A percentile compares a stretch with the other conserved stretches of the same genome.
These are phyloP conservation scores for Garrulus glandarius DNA, from an alignment of 2,797 vertebrate species.

Conservation along the genomic window DNA sequence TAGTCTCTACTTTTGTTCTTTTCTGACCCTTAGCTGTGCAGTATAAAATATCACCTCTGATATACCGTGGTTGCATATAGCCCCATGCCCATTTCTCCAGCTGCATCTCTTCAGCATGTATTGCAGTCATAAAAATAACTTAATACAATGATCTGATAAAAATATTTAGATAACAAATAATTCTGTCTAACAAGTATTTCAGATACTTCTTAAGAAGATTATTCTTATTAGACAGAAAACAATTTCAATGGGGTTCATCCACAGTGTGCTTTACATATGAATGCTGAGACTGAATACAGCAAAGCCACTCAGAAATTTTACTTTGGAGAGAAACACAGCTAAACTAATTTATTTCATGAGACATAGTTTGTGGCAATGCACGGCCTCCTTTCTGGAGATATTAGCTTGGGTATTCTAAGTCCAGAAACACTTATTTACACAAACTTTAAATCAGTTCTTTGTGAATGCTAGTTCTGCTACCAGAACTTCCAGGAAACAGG, in stretches of 20 bases:
- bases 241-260: slow-evolving; percentile 24
- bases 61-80: neutral
- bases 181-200: slow-evolving; percentile 48
- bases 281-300: neutral
- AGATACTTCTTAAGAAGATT: slow-evolving; percentile 23
- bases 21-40: neutral
- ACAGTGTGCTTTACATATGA: neutral
- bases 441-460: neutral
- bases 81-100: neutral
- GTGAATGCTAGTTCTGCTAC: neutral
- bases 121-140: neutral
- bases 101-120: neutral
- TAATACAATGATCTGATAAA: neutral
- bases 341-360: neutral
- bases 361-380: neutral
- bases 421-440: neutral
- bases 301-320: neutral
- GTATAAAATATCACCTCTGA: neutral
- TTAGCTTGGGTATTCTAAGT: neutral
- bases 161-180: slow-evolving; percentile 49
- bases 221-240: neutral
- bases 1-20: neutral
- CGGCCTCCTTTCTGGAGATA: neutral
- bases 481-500: neutral
- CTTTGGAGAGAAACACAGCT: neutral